Conservation (phyloP, 2,888 invertebrate genomes). For the Agrypnus murinus region DNA sequence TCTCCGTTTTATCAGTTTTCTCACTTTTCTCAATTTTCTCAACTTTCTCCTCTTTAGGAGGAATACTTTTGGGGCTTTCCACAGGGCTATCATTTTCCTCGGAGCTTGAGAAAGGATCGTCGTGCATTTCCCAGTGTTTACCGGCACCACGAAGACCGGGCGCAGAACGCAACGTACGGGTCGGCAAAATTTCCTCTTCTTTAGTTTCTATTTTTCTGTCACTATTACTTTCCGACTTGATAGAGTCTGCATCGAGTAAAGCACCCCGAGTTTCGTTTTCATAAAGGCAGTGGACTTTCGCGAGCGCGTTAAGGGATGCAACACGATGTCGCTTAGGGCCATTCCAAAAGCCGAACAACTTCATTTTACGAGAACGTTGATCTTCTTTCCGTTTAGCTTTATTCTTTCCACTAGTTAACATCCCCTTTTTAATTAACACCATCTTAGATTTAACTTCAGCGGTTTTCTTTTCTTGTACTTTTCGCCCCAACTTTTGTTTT, state of each 20-base stretch:
- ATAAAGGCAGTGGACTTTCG: constrained; percentile 93
- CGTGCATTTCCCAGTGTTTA: constrained; percentile 90
- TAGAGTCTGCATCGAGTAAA: constrained; percentile 73
- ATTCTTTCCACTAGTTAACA: constrained; percentile 38
- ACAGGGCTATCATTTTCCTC: constrained; percentile 60
- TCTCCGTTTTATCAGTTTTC: not conserved
- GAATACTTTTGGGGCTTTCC: constrained; percentile 56
- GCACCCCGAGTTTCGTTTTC: constrained; percentile 90
- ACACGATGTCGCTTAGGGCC: constrained; percentile 89
- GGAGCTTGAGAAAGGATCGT: constrained; percentile 77
- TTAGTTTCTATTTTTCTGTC: constrained; percentile 55
- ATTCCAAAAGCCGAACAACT: constrained; percentile 81
- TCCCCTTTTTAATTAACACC: constrained; percentile 46
- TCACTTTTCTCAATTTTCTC: constrained; percentile 55
- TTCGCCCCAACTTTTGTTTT: constrained; percentile 41
- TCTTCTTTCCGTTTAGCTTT: constrained; percentile 55
- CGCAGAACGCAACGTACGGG: constrained; percentile 79
- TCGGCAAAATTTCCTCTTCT: constrained; percentile 56
- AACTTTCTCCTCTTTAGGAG: constrained; percentile 66
- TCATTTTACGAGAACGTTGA: constrained; percentile 71
- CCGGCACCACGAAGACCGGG: constrained; percentile 85
- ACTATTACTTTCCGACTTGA: constrained; percentile 53
- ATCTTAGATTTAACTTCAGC: constrained; percentile 42
- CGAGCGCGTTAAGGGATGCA: constrained; percentile 91
- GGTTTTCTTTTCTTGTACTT: constrained; percentile 50